A percentile compares a stretch with the other conserved stretches of the same genome.
These are phyloP conservation scores for Falco berigora DNA, from an alignment of 2,797 vertebrate genomes.

Conservation along the genomic window DNA sequence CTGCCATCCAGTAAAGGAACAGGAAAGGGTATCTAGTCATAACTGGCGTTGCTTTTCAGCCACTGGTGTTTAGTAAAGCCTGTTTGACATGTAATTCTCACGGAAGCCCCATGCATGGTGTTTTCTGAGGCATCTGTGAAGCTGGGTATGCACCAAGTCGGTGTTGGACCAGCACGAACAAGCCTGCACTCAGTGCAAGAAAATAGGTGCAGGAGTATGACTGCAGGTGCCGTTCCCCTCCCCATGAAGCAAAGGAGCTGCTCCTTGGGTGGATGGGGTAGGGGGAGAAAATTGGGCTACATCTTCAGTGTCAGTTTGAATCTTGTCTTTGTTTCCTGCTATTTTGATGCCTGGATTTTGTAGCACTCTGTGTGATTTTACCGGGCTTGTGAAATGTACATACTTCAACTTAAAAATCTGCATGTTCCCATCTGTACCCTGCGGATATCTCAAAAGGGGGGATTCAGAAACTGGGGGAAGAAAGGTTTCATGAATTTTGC, in stretches of 20 bases:
- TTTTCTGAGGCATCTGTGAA: background rate
- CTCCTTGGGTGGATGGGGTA: background rate
- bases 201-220: background rate
- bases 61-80: background rate
- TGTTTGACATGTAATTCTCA: background rate
- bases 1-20: background rate
- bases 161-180: background rate
- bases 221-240: background rate
- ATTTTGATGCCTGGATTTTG: background rate
- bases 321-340: background rate
- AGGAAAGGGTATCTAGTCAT: background rate
- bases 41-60: background rate
- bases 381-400: background rate
- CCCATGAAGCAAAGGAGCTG: background rate
- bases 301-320: background rate
- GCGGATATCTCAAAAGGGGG: conserved; percentile 30
- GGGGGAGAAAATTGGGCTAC: background rate
- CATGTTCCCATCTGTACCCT: conserved; percentile 7
- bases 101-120: background rate
- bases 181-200: background rate
- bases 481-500: conserved; percentile 37
- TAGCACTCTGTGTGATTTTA: background rate
- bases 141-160: background rate
- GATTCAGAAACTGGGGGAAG: background rate
- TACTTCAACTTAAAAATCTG: conserved; percentile 17